Conservation (phyloP, 2,797 vertebrate species). For the Podarcis siculus region DNA sequence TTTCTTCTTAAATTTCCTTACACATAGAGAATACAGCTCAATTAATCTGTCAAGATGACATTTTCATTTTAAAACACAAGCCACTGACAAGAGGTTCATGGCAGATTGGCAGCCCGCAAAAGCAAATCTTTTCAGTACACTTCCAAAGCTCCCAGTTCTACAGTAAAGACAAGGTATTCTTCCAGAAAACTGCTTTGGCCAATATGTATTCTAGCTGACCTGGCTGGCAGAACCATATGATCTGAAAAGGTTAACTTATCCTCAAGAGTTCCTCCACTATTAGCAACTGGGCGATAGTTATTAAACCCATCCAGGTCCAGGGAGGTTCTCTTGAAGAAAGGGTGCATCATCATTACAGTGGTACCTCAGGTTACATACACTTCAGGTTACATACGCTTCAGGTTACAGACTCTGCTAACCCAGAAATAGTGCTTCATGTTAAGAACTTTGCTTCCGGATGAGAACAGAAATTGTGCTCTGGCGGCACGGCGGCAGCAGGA, state of each 20-base stretch:
- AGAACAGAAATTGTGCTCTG: too few relatives aligned
- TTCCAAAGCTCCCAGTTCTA: background rate
- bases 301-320: background rate
- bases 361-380: too few relatives aligned
- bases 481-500: too few relatives aligned
- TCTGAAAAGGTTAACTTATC: background rate
- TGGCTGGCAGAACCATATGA: background rate
- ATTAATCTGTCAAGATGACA: constrained; percentile 38
- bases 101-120: background rate
- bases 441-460: too few relatives aligned
- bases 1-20: constrained; percentile 11
- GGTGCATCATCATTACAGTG: too few relatives aligned
- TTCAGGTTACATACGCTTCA: too few relatives aligned
- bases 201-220: background rate
- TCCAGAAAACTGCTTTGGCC: fast-evolving
- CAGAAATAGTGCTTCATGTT: too few relatives aligned
- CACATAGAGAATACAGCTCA: constrained; percentile 34
- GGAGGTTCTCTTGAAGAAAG: background rate
- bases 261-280: fast-evolving
- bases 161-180: background rate
- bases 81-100: background rate
- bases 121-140: fast-evolving
- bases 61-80: constrained; percentile 32
- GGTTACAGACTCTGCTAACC: too few relatives aligned
- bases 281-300: background rate